phyloP scores from a whole-genome alignment of 2,888 invertebrate genomes.

The Hesperia comma region DNA sequence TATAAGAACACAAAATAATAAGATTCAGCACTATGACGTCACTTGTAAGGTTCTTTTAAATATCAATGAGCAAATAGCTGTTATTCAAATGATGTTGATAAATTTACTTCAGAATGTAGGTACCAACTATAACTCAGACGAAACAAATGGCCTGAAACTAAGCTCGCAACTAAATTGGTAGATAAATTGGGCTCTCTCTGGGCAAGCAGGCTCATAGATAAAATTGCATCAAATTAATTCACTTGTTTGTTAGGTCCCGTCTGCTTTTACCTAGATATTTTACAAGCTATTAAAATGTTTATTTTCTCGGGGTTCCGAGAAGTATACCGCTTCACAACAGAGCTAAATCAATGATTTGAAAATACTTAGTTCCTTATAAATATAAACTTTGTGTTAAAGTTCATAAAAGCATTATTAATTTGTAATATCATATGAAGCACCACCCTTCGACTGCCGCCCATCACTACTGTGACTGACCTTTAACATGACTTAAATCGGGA shows the following conservation, averaged over 20 bases:
- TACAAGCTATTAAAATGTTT: background rate
- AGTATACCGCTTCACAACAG: background rate
- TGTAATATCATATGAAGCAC: too few species aligned
- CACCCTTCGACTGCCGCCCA: too few species aligned
- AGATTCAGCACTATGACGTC: too few species aligned
- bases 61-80: background rate
- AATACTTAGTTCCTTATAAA: too few species aligned
- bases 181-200: conserved; percentile 27
- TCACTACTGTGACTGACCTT: too few species aligned
- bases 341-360: too few species aligned
- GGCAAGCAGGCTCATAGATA: conserved; percentile 27
- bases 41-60: too few species aligned
- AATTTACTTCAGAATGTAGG: conserved; percentile 23
- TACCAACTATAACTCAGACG: conserved; percentile 18
- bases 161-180: conserved; percentile 32
- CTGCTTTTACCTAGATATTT: conserved; percentile 9
- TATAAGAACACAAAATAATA: too few species aligned
- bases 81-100: conserved; percentile 18
- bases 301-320: too few species aligned
- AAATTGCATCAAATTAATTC: conserved; percentile 35
- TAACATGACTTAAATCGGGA: too few species aligned
- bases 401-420: too few species aligned
- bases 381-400: too few species aligned
- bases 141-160: conserved; percentile 29
- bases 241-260: conserved; percentile 18